Base-by-base conservation (phyloP, 1,140 invertebrate species). In the Drosophila nannoptera region DNA sequence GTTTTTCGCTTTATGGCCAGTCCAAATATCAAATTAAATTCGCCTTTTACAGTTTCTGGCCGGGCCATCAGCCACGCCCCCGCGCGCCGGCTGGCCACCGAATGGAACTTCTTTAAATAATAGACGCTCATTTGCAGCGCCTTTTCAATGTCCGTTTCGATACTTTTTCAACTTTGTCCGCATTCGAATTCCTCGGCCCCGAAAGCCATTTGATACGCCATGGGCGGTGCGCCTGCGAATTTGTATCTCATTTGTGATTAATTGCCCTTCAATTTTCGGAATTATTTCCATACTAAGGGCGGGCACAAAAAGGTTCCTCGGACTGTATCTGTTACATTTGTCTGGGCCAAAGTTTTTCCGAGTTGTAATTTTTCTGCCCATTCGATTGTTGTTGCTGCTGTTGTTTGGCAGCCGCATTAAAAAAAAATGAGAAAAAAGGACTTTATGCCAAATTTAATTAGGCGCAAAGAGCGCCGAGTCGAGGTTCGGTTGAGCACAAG, bases 361-460 rank as follows among this genome's bases (percentile, higher is more conserved):
- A 71, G 63, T 77, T 82, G 66, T 75, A 86, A 77, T 80, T 77
- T 82, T 75, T 36, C 52, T 69, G 36, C 12, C 36, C 49, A 22
- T 11, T 16, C 12, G 5, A n/a, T 14, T 14, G 7, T 11, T 4
- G 45, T 35, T 42, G 12, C 33, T 2, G 22, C 22, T 22, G 22
- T 54, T 46, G 42, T 42, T 55, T 53, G 22, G 54, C 50, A 64
- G 75, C 56, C 52, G 59, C 60, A 66, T 62, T 48, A 69, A 54
- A 76, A 78, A 86, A 71, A 33, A 43, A n/a, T n/a, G n/a, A 43
- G 35, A 43, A 45, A 84, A 86, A 86, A 75, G 82, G 77, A 86
- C 82, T 87, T 86, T 74, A 87, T 87, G 82, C 77, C 81, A 86
- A 86, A 86, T 86, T 86, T 86, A 86, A 86, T 86, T 86, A 87